Percentiles rank a stretch among this genome's conserved stretches.
phyloP scores from a whole-genome alignment of 2,797 vertebrate species.

The Pseudotriccus pelzelni region DNA sequence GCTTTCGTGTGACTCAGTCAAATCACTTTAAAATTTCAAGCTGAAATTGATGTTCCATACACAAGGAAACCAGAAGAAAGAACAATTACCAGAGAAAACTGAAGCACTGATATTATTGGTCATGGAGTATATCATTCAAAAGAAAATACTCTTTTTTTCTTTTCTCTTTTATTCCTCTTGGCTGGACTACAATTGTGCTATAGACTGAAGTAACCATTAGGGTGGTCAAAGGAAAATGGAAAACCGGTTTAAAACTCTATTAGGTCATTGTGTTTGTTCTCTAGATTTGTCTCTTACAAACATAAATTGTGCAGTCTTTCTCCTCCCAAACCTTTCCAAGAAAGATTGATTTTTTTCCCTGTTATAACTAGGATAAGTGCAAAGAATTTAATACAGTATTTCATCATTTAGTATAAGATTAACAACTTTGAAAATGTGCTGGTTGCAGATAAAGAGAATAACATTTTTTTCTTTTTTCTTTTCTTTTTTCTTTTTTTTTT shows the following conservation, averaged over 20 bases:
- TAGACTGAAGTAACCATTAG: background rate
- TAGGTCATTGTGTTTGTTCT: background rate
- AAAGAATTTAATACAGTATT: background rate
- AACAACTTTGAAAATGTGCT: background rate
- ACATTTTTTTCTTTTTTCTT: background rate
- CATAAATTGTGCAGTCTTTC: background rate
- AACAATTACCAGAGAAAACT: background rate
- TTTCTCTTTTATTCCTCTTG: background rate
- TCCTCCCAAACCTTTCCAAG: background rate
- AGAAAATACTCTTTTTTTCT: background rate
- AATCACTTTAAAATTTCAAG: slow-evolving; percentile 29
- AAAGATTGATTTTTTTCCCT: background rate
- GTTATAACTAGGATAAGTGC: background rate
- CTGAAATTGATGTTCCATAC: slow-evolving; percentile 10
- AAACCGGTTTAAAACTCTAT: background rate
- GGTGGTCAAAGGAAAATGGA: background rate
- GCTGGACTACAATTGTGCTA: background rate
- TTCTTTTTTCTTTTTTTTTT: background rate
- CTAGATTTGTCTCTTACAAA: background rate
- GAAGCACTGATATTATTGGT: background rate
- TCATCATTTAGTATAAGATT: background rate
- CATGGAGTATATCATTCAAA: background rate
- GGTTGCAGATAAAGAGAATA: background rate
- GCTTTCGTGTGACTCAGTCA: background rate
- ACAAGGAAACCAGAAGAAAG: slow-evolving; percentile 1